Conservation (phyloP, 2,888 invertebrate genomes). For the Scaptomyza cyrtandrae region DNA sequence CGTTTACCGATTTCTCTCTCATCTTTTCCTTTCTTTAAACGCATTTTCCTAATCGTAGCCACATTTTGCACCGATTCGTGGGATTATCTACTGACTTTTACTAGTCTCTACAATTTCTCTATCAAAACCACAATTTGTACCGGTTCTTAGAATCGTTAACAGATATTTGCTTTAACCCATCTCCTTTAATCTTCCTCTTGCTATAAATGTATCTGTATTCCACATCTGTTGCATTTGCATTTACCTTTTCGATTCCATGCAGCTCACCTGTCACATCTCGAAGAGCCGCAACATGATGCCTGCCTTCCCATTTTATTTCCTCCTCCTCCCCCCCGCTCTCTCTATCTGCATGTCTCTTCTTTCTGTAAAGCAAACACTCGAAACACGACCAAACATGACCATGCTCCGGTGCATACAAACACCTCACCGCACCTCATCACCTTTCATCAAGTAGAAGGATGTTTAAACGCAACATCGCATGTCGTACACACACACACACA, state of each 20-base stretch:
- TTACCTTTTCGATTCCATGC: slow-evolving; percentile 18
- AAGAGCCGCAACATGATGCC: slow-evolving; percentile 1
- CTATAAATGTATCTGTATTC: slow-evolving; percentile 26
- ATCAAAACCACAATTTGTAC: not conserved
- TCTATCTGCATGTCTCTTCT: not conserved
- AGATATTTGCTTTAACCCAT: not conserved
- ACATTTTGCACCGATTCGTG: not conserved
- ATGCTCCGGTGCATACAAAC: slow-evolving; percentile 28
- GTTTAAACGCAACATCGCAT: slow-evolving; percentile 38
- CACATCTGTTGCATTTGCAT: slow-evolving; percentile 37
- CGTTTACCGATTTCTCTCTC: no score
- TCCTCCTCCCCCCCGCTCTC: no score
- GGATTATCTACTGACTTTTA: not conserved
- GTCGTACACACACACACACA: slow-evolving; percentile 25
- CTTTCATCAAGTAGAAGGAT: slow-evolving; percentile 44
- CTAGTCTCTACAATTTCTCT: not conserved
- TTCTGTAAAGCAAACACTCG: slow-evolving; percentile 27
- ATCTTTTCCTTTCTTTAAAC: not conserved
- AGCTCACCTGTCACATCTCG: slow-evolving; percentile 27
- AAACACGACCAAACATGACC: slow-evolving; percentile 57
- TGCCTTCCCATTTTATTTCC: not conserved
- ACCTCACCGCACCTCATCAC: not conserved
- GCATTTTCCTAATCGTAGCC: no score
- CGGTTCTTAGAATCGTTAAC: not conserved
- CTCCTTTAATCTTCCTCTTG: not conserved